Evolutionary conservation across 2,797 vertebrate genomes (phyloP), one percentile per base, ranked within the genome.

Genomic region (Alosa sapidissima): DNA sequence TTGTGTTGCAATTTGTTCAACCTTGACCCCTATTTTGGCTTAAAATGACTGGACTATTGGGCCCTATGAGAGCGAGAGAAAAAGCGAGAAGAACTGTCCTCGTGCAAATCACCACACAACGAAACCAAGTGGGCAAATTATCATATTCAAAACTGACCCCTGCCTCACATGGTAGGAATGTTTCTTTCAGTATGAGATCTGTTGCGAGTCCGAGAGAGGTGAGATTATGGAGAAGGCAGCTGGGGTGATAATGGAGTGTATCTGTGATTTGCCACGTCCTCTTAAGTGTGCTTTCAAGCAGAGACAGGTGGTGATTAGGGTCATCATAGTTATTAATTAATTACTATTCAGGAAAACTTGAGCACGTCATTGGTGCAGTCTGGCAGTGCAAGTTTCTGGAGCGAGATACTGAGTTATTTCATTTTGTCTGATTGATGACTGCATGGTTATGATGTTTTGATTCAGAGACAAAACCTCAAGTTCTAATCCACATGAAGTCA

Each of bases 61-160:
- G 11, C 11, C 33, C 11, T 2, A 5, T 75, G 28, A 28, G 28
- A 28, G 28, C 7, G 5, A 75, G 14, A 58, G 83, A 89, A 92
- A 94, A 92, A 90, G 92, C 88, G 91, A 88, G 90, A 88, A 85
- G 24, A 6, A 51, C 49, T 51, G 49, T 51, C 49, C 49, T 51
- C 49, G 11, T 51, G 8, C 49, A 10, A 51, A 51, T 51, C 49
- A 51, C 2, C 8, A 51, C 49, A 21, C 1, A 58, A 21, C 21
- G 55, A 58, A 19, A 55, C 54, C 13, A 2, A 55, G 55, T 21
- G 16, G 52, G 52, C n/a, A 60, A 60, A 60, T 8, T 7, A n/a
- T 65, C n/a, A n/a, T 65, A 2, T 55, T 68, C 10, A 16, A 33
- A n/a, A 14, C 65, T 72, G 65, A 41, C 14, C 36, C 14, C 14